Conservation (phyloP, 2,797 vertebrate species). For the Sebastes glaucus region DNA sequence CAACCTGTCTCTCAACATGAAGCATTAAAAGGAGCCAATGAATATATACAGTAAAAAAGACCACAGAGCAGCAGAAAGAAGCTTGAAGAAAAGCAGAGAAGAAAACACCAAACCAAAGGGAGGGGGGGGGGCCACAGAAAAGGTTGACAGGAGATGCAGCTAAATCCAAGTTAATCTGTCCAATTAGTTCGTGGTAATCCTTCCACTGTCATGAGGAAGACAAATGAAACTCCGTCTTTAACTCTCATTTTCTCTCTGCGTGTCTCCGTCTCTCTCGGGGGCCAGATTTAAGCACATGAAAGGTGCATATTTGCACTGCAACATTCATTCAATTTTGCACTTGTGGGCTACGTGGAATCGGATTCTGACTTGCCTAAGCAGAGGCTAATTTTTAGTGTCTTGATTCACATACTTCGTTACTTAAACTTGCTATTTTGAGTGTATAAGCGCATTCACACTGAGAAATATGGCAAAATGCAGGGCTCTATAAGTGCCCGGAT, state of each 20-base stretch:
- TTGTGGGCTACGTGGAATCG: background rate
- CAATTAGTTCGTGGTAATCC: slow-evolving; percentile 80
- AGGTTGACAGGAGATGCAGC: slow-evolving; percentile 69
- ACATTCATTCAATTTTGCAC: slow-evolving; percentile 35
- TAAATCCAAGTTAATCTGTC: slow-evolving; percentile 78
- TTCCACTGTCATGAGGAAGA: slow-evolving; percentile 70
- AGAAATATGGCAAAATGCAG: no score
- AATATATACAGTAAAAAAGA: slow-evolving; percentile 34
- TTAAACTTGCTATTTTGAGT: no score
- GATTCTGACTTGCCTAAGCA: background rate
- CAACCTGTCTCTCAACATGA: slow-evolving; percentile 19
- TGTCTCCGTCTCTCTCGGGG: slow-evolving; percentile 21
- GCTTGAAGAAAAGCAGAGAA: slow-evolving; percentile 27
- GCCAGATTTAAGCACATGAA: slow-evolving; percentile 39
- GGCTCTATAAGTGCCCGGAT: no score
- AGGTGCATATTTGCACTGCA: slow-evolving; percentile 22
- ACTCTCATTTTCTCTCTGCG: slow-evolving; percentile 25
- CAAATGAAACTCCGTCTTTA: slow-evolving; percentile 59
- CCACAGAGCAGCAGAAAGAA: slow-evolving; percentile 15
- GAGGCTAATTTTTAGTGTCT: slow-evolving; percentile 8
- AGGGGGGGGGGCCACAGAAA: slow-evolving; percentile 14
- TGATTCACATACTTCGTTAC: no score
- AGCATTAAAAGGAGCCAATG: slow-evolving; percentile 34
- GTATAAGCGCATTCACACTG: no score
- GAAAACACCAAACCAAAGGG: background rate